These are phyloP conservation scores for Daphoenositta chrysoptera DNA, from an alignment of 2,113 vertebrate genomes.

Conservation along the genomic window DNA sequence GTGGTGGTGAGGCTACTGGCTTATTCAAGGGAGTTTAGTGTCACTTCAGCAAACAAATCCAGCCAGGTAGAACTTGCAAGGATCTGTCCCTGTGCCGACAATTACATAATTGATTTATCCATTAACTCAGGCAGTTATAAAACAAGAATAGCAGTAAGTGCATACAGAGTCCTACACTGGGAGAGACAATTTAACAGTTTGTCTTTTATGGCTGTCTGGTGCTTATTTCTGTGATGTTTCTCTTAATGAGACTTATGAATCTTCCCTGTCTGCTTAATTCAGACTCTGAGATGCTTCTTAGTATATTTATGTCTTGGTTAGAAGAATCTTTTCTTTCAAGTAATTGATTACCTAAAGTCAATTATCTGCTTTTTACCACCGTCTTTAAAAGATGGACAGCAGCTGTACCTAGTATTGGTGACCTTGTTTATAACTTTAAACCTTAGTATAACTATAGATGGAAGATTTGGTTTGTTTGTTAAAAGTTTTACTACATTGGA, in stretches of 20 bases:
- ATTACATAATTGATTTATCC: slow-evolving; percentile 45
- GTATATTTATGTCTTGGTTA: slow-evolving; percentile 24
- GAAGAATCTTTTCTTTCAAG: background rate
- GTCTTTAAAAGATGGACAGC: background rate
- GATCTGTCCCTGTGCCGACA: background rate
- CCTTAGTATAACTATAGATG: background rate
- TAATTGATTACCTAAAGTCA: background rate
- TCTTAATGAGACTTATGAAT: slow-evolving; percentile 47
- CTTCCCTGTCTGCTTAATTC: slow-evolving; percentile 14
- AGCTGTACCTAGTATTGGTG: background rate
- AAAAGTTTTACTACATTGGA: background rate
- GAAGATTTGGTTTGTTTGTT: background rate
- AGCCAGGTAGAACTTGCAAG: background rate
- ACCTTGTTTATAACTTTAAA: background rate
- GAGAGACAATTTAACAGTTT: slow-evolving; percentile 23
- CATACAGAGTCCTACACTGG: background rate
- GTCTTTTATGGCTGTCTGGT: slow-evolving; percentile 43
- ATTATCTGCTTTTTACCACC: background rate
- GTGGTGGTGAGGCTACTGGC: background rate
- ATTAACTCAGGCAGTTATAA: slow-evolving; percentile 34
- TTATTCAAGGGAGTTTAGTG: background rate
- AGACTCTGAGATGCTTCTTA: background rate
- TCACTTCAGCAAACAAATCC: background rate
- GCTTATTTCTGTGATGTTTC: slow-evolving; percentile 37
- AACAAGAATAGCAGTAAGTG: slow-evolving; percentile 10